Evolutionary conservation across 1,140 invertebrate species (phyloP).

Genomic region (Gerris buenoi): DNA sequence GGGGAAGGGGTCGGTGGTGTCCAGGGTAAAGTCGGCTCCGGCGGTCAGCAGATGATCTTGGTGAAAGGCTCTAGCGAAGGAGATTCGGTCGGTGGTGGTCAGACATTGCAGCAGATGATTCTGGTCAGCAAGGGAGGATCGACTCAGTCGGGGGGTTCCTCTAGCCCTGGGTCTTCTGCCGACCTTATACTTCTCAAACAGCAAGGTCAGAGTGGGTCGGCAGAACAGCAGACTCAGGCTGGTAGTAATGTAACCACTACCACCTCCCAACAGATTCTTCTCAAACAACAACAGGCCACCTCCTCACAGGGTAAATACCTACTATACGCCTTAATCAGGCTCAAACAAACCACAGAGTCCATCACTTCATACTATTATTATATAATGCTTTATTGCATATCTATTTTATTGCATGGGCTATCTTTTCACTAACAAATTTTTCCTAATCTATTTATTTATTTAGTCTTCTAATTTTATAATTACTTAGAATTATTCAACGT

Average conservation of each 20-base stretch:
- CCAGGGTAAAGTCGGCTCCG: too few relatives aligned
- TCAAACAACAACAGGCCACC: constrained; percentile 16
- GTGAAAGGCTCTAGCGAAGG: constrained; percentile 31
- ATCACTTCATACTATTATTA: too few relatives aligned
- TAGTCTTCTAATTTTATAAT: too few relatives aligned
- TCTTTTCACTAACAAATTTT: too few relatives aligned
- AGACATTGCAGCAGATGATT: constrained; percentile 14
- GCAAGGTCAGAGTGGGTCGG: neutral
- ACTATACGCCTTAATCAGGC: too few relatives aligned
- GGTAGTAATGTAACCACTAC: too few relatives aligned
- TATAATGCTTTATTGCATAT: too few relatives aligned
- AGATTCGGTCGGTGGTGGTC: constrained; percentile 4
- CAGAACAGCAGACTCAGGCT: neutral
- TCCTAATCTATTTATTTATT: too few relatives aligned
- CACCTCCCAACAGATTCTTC: neutral
- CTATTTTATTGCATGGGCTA: too few relatives aligned
- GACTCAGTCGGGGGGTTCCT: neutral
- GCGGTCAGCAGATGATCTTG: constrained; percentile 28
- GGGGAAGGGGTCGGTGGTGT: too few relatives aligned
- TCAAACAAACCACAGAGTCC: too few relatives aligned
- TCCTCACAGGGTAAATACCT: neutral
- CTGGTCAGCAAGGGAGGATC: constrained; percentile 14
- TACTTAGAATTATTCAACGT: too few relatives aligned
- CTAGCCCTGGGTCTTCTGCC: neutral
- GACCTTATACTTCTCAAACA: neutral